These are phyloP conservation scores for Zaprionus ghesquierei DNA, from an alignment of 1,140 invertebrate genomes.

Conservation along the genomic window DNA sequence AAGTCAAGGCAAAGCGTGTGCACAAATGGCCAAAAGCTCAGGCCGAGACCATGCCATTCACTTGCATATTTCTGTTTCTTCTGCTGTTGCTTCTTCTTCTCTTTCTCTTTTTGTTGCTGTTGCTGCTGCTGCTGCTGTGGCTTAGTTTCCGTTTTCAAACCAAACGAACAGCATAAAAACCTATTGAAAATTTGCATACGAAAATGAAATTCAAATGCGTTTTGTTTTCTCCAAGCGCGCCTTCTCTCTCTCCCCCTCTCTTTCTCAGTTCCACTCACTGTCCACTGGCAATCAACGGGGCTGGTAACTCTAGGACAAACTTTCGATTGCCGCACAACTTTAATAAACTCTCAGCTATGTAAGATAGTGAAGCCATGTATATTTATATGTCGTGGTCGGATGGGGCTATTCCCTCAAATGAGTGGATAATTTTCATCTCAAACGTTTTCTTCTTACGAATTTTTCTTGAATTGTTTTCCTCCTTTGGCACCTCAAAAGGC, in stretches of 20 bases:
- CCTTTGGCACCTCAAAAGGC: constrained; percentile 30
- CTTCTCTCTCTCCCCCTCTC: background rate
- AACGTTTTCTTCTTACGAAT: constrained; percentile 29
- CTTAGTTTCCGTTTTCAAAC: constrained; percentile 70
- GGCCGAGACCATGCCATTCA: background rate
- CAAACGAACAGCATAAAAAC: constrained; percentile 70
- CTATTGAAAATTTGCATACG: constrained; percentile 77
- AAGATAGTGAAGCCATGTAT: background rate
- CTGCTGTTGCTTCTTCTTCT: constrained; percentile 13
- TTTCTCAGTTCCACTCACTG: background rate
- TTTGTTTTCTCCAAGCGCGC: constrained; percentile 44
- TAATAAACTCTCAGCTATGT: constrained; percentile 28
- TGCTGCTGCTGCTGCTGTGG: constrained; percentile 68
- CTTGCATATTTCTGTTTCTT: constrained; percentile 13
- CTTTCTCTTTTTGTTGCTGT: constrained; percentile 15
- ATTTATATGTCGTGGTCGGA: constrained; percentile 30
- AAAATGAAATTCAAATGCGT: constrained; percentile 78
- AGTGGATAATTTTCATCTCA: constrained; percentile 45
- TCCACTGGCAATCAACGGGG: constrained; percentile 22
- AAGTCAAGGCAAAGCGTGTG: constrained; percentile 63
- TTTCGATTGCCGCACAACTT: constrained; percentile 31
- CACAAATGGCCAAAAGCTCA: constrained; percentile 31
- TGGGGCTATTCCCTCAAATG: background rate
- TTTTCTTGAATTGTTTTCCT: constrained; percentile 13
- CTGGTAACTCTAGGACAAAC: constrained; percentile 17